Percentiles rank a stretch among this genome's conserved stretches.
Evolutionary conservation across 2,888 invertebrate species (phyloP).

Genomic region (Psococerastis gibbosa): DNA sequence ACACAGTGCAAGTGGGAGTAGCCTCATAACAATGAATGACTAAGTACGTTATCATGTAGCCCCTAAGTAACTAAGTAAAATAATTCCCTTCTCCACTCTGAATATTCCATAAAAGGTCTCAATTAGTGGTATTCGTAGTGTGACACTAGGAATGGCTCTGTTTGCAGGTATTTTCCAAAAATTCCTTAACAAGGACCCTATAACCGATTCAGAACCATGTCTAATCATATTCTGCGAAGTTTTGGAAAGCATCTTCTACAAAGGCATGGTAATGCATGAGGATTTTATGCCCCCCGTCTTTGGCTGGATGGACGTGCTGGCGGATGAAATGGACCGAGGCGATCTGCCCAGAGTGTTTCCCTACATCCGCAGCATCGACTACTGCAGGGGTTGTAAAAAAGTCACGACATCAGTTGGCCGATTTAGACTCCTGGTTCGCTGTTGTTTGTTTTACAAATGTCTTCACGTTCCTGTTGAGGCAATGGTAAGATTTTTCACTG

Average conservation of each 20-base stretch:
- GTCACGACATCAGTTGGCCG: not conserved
- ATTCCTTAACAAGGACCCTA: no score
- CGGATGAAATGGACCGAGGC: constrained; percentile 17
- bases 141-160: no score
- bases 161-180: no score
- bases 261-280: constrained; percentile 29
- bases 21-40: no score
- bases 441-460: constrained; percentile 5
- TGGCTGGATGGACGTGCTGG: constrained; percentile 34
- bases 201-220: constrained; percentile 29
- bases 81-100: no score
- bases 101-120: no score
- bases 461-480: constrained; percentile 3
- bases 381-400: not conserved
- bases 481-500: constrained; percentile 8
- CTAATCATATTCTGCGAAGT: constrained; percentile 32
- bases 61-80: no score
- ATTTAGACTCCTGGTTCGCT: constrained; percentile 1
- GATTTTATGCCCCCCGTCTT: constrained; percentile 29
- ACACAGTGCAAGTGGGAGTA: no score
- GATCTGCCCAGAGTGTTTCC: not conserved
- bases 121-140: no score
- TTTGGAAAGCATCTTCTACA: constrained; percentile 35
- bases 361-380: not conserved
- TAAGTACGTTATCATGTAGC: no score